phyloP scores from a whole-genome alignment of 1,140 invertebrate species.

The Pachypeltis micranthus region DNA sequence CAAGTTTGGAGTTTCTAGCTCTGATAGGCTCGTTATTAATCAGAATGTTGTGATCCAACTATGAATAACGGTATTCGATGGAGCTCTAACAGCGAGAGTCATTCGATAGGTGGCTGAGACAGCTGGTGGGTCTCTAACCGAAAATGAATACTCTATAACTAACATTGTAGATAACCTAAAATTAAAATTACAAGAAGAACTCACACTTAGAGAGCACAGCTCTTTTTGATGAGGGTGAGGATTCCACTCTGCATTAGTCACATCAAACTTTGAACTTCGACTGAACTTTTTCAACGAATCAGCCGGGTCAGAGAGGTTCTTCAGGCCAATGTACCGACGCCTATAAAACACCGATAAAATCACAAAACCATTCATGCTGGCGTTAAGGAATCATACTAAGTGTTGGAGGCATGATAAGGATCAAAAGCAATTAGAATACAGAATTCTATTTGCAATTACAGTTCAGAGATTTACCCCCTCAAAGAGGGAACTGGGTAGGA shows the following conservation, averaged over 20 bases:
- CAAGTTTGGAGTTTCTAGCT: too few species aligned
- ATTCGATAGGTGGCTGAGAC: not conserved
- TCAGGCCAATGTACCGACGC: slow-evolving; percentile 66
- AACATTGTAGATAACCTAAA: not conserved
- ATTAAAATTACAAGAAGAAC: slow-evolving; percentile 29
- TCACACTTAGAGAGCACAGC: slow-evolving; percentile 80
- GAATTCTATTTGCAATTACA: not conserved
- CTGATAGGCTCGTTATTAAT: too few species aligned
- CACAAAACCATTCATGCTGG: slow-evolving; percentile 15
- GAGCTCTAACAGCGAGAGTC: too few species aligned
- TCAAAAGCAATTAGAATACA: slow-evolving; percentile 1
- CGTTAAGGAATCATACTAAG: too few species aligned
- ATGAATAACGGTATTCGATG: too few species aligned
- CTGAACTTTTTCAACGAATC: slow-evolving; percentile 66
- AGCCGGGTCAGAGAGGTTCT: slow-evolving; percentile 58
- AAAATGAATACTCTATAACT: not conserved
- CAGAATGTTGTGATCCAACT: too few species aligned
- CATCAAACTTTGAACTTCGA: slow-evolving; percentile 85
- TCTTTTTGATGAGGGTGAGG: slow-evolving; percentile 62
- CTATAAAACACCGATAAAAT: slow-evolving; percentile 36
- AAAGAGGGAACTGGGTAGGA: not conserved
- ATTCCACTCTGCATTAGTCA: slow-evolving; percentile 85
- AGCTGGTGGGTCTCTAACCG: not conserved
- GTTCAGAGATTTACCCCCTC: not conserved
- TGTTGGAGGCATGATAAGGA: too few species aligned